phyloP scores from a whole-genome alignment of 1,140 invertebrate genomes.

The Nautilus pompilius region DNA sequence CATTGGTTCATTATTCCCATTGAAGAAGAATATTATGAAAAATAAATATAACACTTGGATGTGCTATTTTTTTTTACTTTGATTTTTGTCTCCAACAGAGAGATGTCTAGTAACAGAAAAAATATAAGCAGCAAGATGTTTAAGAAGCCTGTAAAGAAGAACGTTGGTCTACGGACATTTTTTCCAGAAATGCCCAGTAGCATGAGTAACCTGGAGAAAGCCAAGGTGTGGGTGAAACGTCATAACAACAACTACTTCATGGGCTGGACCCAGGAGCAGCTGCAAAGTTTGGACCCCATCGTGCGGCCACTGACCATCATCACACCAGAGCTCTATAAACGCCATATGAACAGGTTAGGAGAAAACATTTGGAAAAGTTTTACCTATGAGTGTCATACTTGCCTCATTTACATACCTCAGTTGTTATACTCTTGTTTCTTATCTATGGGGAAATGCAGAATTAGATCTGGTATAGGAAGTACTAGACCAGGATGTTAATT shows the following conservation, averaged over 20 bases:
- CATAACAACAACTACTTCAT: slow-evolving; percentile 27
- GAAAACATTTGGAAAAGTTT: background rate
- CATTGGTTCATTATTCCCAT: too few relatives aligned
- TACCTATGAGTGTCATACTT: background rate
- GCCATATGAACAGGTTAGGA: slow-evolving; percentile 24
- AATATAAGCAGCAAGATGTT: slow-evolving; percentile 4
- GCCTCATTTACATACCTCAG: too few relatives aligned
- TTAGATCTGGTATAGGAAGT: too few relatives aligned
- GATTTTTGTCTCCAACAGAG: too few relatives aligned
- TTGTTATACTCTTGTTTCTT: background rate
- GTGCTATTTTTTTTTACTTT: too few relatives aligned
- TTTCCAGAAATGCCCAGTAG: slow-evolving; percentile 2
- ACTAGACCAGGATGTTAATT: too few relatives aligned
- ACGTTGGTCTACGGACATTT: slow-evolving; percentile 4
- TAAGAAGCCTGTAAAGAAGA: slow-evolving; percentile 3
- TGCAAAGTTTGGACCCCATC: slow-evolving; percentile 11
- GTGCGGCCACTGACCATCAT: slow-evolving; percentile 15
- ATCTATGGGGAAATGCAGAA: too few relatives aligned
- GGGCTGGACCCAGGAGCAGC: slow-evolving; percentile 19
- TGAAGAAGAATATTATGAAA: too few relatives aligned
- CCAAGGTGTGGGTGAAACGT: slow-evolving; percentile 18
- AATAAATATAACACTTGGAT: too few relatives aligned
- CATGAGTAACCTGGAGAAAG: slow-evolving; percentile 11
- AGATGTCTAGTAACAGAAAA: too few relatives aligned
- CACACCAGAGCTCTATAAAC: slow-evolving; percentile 18